Conservation (phyloP, 1,140 invertebrate species). For the Trichogramma pretiosum region DNA sequence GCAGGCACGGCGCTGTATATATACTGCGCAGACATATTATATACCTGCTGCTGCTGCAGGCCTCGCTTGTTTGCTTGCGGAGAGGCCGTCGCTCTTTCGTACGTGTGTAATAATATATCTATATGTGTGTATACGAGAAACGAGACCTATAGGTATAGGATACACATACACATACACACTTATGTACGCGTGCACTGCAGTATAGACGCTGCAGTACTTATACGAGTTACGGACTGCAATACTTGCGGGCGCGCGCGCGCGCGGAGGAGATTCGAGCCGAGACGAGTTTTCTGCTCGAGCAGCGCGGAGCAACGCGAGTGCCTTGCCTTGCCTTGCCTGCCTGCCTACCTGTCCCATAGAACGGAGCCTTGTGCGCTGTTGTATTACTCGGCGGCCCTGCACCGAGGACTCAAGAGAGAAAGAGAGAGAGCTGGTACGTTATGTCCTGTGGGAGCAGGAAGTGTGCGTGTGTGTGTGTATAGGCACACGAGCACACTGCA, state of each 20-base stretch:
- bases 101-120: too few relatives aligned
- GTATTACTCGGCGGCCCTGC: too few relatives aligned
- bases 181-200: too few relatives aligned
- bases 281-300: neutral
- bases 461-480: neutral
- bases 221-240: too few relatives aligned
- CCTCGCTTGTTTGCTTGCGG: neutral
- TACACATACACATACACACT: too few relatives aligned
- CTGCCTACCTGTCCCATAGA: neutral
- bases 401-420: too few relatives aligned
- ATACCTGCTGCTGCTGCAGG: neutral
- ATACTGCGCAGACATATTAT: neutral
- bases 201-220: too few relatives aligned
- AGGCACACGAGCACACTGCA: neutral
- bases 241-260: neutral
- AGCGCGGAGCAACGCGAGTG: neutral
- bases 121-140: too few relatives aligned
- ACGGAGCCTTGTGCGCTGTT: too few relatives aligned
- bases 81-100: too few relatives aligned
- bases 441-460: constrained; percentile 16
- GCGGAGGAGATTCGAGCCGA: neutral
- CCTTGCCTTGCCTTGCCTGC: neutral
- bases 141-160: too few relatives aligned
- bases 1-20: neutral
- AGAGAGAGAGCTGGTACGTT: neutral